Base-by-base conservation (phyloP, 2,888 invertebrate species). In the Pyralis farinalis region DNA sequence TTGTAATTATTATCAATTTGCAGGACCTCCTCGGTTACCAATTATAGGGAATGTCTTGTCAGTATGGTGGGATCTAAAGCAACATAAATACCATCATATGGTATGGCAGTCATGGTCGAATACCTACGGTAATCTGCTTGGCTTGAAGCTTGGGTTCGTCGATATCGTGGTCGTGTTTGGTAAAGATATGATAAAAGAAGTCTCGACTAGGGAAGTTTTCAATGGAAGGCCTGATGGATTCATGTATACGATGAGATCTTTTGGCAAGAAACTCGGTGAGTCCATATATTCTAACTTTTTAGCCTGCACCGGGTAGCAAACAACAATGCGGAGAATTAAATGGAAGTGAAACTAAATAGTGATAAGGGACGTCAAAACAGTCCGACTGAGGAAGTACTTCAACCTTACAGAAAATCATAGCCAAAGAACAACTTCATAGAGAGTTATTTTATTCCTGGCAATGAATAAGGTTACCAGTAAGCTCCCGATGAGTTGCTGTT, bases 171-270 rank as follows among this genome's bases (percentile, higher is more conserved):
- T 93, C 0, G 91, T 94, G 7, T 91, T 91, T 1, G 92, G 93
- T 0, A 84, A 90, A 37, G 90, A 92, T 20, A 81, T 91, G 7
- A 91, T 94, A 8, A 92, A 89, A 50, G 92, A 94, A 58, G 91
- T 93, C 3, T 84, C 92, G 1, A 77, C 86, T 0, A 84, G 90
- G 32, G 93, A 93, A 21, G 93, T 92, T 25, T 94, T 95, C 49
- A 92, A 93, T 50, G 94, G 94, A 0, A 87, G 95, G 46, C 95
- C 95, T 0, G 91, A 93, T 62, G 94, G 94, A 7, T 94, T 93
- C 59, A 92, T 94, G 65, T 95, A 93, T 56, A 83, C 91, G 33
- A 76, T 93, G 55, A 86, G 95, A 43, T 91, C 94, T 0, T 93
- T 93, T 53, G 93, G 93, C 3, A 91, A 92, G 69, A 89, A 93